Percentiles rank a stretch among this genome's conserved stretches.
These are phyloP conservation scores for Hassar affinis DNA, from an alignment of 2,113 vertebrate species.

Conservation along the genomic window DNA sequence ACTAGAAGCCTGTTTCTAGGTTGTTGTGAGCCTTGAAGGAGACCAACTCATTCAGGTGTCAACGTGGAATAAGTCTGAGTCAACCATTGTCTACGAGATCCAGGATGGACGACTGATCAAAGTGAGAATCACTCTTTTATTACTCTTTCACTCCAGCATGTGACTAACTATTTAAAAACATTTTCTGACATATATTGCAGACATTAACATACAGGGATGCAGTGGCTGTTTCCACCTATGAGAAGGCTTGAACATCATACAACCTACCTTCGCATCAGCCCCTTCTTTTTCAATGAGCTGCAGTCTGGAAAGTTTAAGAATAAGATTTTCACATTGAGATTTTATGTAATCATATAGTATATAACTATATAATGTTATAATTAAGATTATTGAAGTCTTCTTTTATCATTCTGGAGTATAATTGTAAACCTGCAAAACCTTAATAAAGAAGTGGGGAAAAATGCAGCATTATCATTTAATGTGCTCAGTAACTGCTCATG, in stretches of 20 bases:
- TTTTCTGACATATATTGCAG: not conserved
- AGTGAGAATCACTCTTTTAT: not conserved
- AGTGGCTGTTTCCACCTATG: not conserved
- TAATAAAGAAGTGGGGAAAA: too few species aligned
- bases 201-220: not conserved
- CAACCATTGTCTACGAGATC: not conserved
- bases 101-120: not conserved
- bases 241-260: not conserved
- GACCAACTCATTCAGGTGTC: not conserved
- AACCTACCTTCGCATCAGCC: not conserved
- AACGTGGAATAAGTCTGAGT: not conserved
- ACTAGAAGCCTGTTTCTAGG: not conserved
- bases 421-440: too few species aligned
- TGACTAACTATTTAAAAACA: not conserved
- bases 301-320: too few species aligned
- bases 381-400: too few species aligned
- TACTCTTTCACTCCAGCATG: not conserved
- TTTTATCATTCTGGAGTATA: too few species aligned
- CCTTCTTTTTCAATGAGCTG: not conserved
- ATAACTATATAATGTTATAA: too few species aligned
- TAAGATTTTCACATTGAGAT: too few species aligned
- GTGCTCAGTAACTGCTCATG: too few species aligned
- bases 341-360: too few species aligned
- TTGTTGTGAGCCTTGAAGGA: not conserved
- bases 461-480: too few species aligned